These are phyloP conservation scores for Brachypteracias leptosomus DNA, from an alignment of 2,113 vertebrate genomes.

Conservation along the genomic window DNA sequence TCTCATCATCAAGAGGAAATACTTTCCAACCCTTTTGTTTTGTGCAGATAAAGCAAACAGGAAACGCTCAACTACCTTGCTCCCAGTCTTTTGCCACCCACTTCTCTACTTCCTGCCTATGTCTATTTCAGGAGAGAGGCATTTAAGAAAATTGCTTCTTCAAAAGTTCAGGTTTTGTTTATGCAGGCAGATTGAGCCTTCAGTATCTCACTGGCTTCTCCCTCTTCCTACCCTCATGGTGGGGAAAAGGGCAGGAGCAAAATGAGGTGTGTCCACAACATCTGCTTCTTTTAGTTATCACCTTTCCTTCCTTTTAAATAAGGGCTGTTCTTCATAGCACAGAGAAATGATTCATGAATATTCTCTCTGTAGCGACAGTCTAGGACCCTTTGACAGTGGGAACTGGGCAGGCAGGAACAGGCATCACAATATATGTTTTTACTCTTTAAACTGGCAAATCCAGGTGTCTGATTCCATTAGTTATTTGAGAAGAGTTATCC, in stretches of 20 bases:
- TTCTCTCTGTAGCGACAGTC: not conserved
- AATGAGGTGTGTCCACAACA: not conserved
- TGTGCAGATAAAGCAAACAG: not conserved
- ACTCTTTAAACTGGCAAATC: not conserved
- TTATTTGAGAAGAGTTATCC: not conserved
- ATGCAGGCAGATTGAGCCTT: not conserved
- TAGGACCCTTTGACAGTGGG: not conserved
- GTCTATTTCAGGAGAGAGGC: not conserved
- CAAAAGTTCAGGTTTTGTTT: not conserved
- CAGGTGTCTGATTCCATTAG: not conserved
- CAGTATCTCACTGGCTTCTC: not conserved
- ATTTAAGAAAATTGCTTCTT: not conserved
- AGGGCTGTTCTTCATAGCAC: not conserved
- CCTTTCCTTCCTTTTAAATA: not conserved
- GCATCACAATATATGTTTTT: not conserved
- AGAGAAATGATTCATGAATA: not conserved
- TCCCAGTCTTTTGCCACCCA: not conserved
- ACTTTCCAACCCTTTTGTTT: not conserved
- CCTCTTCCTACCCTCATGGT: not conserved
- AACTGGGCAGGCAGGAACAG: not conserved
- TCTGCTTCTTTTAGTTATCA: not conserved
- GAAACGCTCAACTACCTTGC: not conserved
- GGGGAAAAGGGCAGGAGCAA: not conserved
- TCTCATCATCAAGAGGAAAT: not conserved
- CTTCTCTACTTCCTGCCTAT: not conserved